These are phyloP conservation scores for Trimorus sp. DNA, from an alignment of 2,888 invertebrate genomes.

Conservation along the genomic window DNA sequence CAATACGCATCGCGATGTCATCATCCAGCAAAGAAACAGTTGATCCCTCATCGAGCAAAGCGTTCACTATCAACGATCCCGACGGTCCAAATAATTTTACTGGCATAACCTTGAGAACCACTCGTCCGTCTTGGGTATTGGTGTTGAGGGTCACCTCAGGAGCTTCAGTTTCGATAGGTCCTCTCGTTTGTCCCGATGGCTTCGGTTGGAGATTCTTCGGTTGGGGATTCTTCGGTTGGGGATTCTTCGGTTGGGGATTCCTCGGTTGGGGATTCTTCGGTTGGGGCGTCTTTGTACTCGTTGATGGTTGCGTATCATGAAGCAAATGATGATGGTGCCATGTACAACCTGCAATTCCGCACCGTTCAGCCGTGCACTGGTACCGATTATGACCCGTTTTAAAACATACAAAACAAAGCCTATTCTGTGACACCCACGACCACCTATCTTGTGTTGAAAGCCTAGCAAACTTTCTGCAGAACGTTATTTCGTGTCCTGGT, in stretches of 20 bases:
- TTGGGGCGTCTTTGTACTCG: too few species aligned
- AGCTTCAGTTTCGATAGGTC: not conserved
- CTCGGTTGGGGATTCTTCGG: too few species aligned
- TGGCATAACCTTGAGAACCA: constrained; percentile 19
- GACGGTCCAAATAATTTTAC: constrained; percentile 18
- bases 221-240: not conserved
- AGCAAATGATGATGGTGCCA: too few species aligned
- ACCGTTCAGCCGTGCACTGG: too few species aligned
- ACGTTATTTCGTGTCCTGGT: too few species aligned
- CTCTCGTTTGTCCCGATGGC: too few species aligned
- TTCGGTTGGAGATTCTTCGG: too few species aligned
- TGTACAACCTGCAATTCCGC: too few species aligned
- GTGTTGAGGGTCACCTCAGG: not conserved
- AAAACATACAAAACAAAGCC: constrained; percentile 7
- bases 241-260: too few species aligned
- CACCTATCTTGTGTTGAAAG: not conserved
- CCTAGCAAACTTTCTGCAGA: not conserved
- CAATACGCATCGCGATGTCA: constrained; percentile 11
- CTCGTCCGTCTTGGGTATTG: too few species aligned
- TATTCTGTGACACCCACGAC: not conserved
- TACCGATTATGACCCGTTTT: not conserved
- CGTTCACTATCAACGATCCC: not conserved
- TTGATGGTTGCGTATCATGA: too few species aligned
- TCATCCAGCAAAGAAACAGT: constrained; percentile 19
- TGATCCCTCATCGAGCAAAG: constrained; percentile 28